Evolutionary conservation across 2,888 invertebrate genomes (phyloP).

Genomic region (Acanthosoma haemorrhoidale): DNA sequence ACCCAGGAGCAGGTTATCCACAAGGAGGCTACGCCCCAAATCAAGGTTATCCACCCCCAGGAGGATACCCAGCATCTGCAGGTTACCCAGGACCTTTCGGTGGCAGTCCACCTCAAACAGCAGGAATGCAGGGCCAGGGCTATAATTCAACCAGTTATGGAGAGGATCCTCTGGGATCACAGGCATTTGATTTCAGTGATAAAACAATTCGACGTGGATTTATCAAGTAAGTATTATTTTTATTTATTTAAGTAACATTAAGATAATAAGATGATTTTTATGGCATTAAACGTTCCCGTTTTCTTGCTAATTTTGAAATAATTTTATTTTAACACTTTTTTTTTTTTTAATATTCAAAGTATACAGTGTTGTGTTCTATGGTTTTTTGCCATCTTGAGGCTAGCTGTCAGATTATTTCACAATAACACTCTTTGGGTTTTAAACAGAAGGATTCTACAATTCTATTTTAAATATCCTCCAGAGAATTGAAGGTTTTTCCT

Average conservation of each 20-base stretch:
- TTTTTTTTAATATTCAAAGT: too few species aligned
- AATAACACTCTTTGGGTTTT: too few species aligned
- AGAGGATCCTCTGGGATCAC: conserved; percentile 49
- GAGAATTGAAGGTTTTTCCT: too few species aligned
- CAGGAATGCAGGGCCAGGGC: conserved; percentile 35
- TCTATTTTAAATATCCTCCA: too few species aligned
- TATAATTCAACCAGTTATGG: conserved; percentile 35
- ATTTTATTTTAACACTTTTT: too few species aligned
- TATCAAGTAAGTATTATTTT: conserved; percentile 54
- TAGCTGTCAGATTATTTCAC: too few species aligned
- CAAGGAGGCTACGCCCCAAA: conserved; percentile 41
- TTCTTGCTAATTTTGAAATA: too few species aligned
- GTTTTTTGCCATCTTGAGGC: too few species aligned
- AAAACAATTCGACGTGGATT: conserved; percentile 65
- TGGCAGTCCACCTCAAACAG: conserved; percentile 42
- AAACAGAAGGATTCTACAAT: too few species aligned
- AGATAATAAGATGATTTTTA: too few species aligned
- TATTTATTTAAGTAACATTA: background rate
- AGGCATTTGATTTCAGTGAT: conserved; percentile 66
- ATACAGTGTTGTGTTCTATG: too few species aligned
- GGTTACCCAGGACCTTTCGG: conserved; percentile 42
- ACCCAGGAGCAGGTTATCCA: conserved; percentile 33
- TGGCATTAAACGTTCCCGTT: too few species aligned
- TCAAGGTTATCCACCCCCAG: conserved; percentile 38
- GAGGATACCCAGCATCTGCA: conserved; percentile 38